Evolutionary conservation across 2,113 vertebrate species (phyloP).

Genomic region (Chrysochloris asiatica): DNA sequence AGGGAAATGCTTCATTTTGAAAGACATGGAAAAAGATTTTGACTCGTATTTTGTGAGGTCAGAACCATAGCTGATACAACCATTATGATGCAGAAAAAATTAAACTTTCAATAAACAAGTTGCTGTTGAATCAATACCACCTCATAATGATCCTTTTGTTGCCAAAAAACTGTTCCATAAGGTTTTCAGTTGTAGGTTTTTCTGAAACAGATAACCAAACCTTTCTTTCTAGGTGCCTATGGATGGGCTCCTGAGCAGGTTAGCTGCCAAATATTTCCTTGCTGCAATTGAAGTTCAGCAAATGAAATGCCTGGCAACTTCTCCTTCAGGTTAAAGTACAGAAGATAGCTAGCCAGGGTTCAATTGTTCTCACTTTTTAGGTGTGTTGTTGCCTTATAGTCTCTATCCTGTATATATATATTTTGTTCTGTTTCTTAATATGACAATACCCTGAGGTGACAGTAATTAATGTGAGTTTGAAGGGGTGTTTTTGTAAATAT

Average conservation of each 20-base stretch:
- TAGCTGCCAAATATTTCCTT: too few relatives aligned
- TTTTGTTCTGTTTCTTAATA: fast-evolving
- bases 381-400: fast-evolving
- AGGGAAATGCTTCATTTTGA: background rate
- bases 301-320: fast-evolving
- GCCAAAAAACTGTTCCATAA: too few relatives aligned
- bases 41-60: fast-evolving
- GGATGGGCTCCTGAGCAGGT: too few relatives aligned
- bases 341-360: too few relatives aligned
- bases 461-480: too few relatives aligned
- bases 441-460: fast-evolving
- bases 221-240: too few relatives aligned
- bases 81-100: fast-evolving
- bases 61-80: fast-evolving
- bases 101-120: too few relatives aligned
- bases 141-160: too few relatives aligned
- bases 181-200: too few relatives aligned
- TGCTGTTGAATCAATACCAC: too few relatives aligned
- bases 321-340: background rate
- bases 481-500: background rate
- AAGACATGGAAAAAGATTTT: fast-evolving
- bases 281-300: background rate
- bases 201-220: too few relatives aligned
- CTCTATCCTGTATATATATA: fast-evolving
- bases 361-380: fast-evolving